Evolutionary conservation across 2,113 vertebrate genomes (phyloP).

Genomic region (Plectropomus leopardus): DNA sequence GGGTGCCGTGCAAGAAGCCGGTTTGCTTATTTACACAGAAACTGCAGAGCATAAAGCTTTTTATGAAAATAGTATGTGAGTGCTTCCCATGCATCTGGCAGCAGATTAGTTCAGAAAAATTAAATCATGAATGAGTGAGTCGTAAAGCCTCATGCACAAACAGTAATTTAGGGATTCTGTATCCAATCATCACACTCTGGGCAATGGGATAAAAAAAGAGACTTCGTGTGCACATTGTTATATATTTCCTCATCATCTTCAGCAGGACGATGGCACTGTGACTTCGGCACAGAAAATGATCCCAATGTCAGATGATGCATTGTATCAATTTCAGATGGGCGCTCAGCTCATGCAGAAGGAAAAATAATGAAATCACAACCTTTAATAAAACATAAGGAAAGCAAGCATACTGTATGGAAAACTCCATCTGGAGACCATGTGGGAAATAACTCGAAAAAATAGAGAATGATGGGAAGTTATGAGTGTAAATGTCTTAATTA

Average conservation of each 20-base stretch:
- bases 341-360: slow-evolving; percentile 39
- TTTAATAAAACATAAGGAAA: slow-evolving; percentile 76
- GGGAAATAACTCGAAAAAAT: slow-evolving; percentile 51
- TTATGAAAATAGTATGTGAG: slow-evolving; percentile 12
- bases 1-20: background rate
- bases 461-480: slow-evolving; percentile 27
- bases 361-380: slow-evolving; percentile 71
- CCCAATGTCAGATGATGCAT: slow-evolving; percentile 67
- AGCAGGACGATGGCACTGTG: slow-evolving; percentile 24
- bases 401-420: slow-evolving; percentile 48
- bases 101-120: slow-evolving; percentile 43
- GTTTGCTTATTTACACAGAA: slow-evolving; percentile 16
- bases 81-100: background rate
- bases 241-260: slow-evolving; percentile 37
- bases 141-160: background rate
- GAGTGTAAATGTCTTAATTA: slow-evolving; percentile 75
- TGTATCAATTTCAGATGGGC: slow-evolving; percentile 62
- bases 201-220: background rate
- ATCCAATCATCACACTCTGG: background rate
- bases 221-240: slow-evolving; percentile 12
- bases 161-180: slow-evolving; percentile 16
- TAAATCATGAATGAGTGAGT: slow-evolving; percentile 34
- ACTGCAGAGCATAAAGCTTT: slow-evolving; percentile 29
- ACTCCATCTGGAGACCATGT: slow-evolving; percentile 54
- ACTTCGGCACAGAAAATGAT: slow-evolving; percentile 46